Base-by-base conservation (phyloP, 2,888 invertebrate genomes). In the Hemithea aestivaria region DNA sequence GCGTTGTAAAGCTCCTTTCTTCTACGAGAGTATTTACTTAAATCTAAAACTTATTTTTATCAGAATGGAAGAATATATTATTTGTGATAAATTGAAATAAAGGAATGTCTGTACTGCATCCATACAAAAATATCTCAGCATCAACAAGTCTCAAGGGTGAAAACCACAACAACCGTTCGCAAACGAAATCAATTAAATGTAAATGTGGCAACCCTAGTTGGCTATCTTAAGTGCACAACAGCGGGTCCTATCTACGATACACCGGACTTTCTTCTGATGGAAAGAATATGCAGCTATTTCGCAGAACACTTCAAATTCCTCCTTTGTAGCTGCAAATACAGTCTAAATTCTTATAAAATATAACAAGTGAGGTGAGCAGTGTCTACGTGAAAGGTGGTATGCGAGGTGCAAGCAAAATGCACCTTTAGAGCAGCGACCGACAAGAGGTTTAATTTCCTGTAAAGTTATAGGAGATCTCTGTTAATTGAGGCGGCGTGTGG, bases 371-470 rank as follows among this genome's bases (percentile, higher is more conserved):
- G 56, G 58, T 59, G 58, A 62, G 54, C 53, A 60, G 53, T 45
- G 56, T 48, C 55, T 26, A 28, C 22, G 33, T 29, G 28, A 37
- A 37, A 23, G 22, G 36, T 12, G 52, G 42, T 44, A 47, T 48
- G 50, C 63, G 70, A 60, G n/a, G n/a, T n/a, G 64, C 62, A 61
- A 74, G n/a, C n/a, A n/a, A 66, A 68, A 66, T 68, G 59, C 53
- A 50, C 65, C 63, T 61, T 59, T 51, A n/a, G 55, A 60, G 59
- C 47, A 47, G 43, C 47, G 53, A 58, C 46, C 64, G 56, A 66
- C 61, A 60, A 66, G 65, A 57, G 63, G 62, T 59, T 75, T 72
- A 71, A 72, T 72, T 73, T 77, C 68, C 73, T 65, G 62, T 69
- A 67, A 52, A 66, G 61, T 62, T 68, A 62, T 62, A 52, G 43